Percentiles rank a stretch among this genome's conserved stretches.
Conservation (phyloP, 2,888 invertebrate genomes). For the Lordiphosa andalusiaca region DNA sequence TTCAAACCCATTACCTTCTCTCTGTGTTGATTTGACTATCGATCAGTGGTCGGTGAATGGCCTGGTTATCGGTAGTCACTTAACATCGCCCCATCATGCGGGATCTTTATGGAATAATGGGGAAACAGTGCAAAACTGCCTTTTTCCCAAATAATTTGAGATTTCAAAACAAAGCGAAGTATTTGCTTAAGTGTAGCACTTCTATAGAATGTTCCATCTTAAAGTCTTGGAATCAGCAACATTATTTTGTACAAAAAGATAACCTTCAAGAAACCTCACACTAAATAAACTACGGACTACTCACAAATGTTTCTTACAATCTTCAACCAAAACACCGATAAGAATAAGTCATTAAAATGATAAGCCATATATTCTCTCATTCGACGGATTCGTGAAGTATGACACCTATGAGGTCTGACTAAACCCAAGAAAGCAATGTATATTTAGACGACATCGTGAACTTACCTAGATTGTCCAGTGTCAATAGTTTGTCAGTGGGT, state of each 20-base stretch:
- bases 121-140: too few relatives aligned
- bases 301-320: slow-evolving; percentile 12
- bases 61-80: too few relatives aligned
- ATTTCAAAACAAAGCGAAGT: too few relatives aligned
- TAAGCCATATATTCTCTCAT: slow-evolving; percentile 16
- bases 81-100: too few relatives aligned
- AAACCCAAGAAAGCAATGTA: not conserved
- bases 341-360: slow-evolving; percentile 14
- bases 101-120: too few relatives aligned
- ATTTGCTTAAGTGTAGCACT: too few relatives aligned
- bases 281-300: slow-evolving; percentile 9
- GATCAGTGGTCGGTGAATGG: too few relatives aligned
- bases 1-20: too few relatives aligned
- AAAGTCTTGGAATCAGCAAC: not conserved
- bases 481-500: slow-evolving; percentile 87
- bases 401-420: slow-evolving; percentile 8
- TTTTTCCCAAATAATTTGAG: too few relatives aligned
- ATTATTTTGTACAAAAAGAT: slow-evolving; percentile 9
- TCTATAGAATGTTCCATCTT: too few relatives aligned
- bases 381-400: not conserved
- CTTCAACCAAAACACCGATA: slow-evolving; percentile 22
- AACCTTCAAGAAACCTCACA: slow-evolving; percentile 55
- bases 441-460: slow-evolving; percentile 13
- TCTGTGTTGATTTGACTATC: too few relatives aligned
- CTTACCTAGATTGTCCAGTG: slow-evolving; percentile 89